These are phyloP conservation scores for Drepana arcuata DNA, from an alignment of 1,140 invertebrate genomes.

Conservation along the genomic window DNA sequence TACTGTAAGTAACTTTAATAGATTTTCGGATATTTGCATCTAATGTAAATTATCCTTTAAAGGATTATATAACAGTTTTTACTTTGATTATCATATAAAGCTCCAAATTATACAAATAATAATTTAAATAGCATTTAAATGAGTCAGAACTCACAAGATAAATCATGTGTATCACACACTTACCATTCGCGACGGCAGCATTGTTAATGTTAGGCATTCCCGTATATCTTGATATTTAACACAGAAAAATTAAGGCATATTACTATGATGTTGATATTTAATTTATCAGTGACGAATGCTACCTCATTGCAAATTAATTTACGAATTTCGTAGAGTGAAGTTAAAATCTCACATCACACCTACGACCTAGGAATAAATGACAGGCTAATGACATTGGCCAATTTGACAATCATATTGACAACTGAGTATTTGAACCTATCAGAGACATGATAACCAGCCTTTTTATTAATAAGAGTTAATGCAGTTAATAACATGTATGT, in stretches of 20 bases:
- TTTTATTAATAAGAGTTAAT: no score
- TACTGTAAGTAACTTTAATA: no score
- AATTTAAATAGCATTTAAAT: no score
- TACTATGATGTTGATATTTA: conserved; percentile 39
- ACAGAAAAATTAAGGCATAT: conserved; percentile 57
- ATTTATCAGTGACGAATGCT: conserved; percentile 35
- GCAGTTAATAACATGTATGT: no score
- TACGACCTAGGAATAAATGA: conserved; percentile 17
- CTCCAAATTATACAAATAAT: background rate
- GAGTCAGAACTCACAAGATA: conserved; percentile 28
- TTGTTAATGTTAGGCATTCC: conserved; percentile 58
- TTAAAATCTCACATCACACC: conserved; percentile 51
- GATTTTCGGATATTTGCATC: no score
- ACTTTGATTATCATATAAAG: no score
- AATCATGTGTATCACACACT: conserved; percentile 26
- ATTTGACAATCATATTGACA: no score
- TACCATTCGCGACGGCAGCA: conserved; percentile 49
- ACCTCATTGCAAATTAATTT: conserved; percentile 54
- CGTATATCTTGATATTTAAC: conserved; percentile 24
- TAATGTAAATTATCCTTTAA: no score
- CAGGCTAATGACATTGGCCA: no score
- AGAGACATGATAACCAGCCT: no score
- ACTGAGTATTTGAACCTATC: no score
- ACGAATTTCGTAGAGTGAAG: conserved; percentile 28
- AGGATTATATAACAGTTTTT: no score